These are phyloP conservation scores for Eupleurogrammus muticus DNA, from an alignment of 2,797 vertebrate genomes.

Conservation along the genomic window DNA sequence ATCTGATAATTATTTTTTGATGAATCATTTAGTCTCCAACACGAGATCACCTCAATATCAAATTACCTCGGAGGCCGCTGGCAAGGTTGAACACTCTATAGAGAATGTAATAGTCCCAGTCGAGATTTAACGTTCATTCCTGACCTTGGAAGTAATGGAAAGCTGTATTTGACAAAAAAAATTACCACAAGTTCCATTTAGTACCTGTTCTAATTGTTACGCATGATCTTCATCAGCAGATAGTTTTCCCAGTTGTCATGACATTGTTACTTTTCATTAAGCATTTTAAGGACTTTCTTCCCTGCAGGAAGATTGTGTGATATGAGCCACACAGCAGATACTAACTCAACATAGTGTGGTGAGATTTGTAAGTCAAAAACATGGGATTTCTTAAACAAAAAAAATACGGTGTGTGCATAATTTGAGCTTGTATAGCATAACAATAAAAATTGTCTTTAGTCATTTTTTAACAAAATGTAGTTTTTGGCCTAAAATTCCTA, in stretches of 20 bases:
- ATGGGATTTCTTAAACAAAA: background rate
- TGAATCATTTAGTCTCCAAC: constrained; percentile 11
- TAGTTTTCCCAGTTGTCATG: background rate
- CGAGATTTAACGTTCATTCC: background rate
- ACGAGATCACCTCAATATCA: background rate
- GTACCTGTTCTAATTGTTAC: background rate
- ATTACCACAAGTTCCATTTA: background rate
- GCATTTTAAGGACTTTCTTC: background rate
- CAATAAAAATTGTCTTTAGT: no score
- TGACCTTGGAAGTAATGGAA: background rate
- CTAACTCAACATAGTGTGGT: background rate
- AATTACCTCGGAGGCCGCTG: background rate
- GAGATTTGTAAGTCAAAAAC: background rate
- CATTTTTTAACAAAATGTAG: no score
- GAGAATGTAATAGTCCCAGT: constrained; percentile 4
- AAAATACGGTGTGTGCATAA: background rate
- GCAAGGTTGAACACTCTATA: background rate
- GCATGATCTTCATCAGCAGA: background rate
- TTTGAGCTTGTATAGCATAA: background rate
- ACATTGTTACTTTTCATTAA: background rate
- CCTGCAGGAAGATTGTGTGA: background rate
- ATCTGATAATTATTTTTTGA: constrained; percentile 10
- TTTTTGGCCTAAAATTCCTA: no score
- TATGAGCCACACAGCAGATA: background rate
- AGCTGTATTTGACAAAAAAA: background rate